These are phyloP conservation scores for Agelastica alni DNA, from an alignment of 2,888 invertebrate species.

Conservation along the genomic window DNA sequence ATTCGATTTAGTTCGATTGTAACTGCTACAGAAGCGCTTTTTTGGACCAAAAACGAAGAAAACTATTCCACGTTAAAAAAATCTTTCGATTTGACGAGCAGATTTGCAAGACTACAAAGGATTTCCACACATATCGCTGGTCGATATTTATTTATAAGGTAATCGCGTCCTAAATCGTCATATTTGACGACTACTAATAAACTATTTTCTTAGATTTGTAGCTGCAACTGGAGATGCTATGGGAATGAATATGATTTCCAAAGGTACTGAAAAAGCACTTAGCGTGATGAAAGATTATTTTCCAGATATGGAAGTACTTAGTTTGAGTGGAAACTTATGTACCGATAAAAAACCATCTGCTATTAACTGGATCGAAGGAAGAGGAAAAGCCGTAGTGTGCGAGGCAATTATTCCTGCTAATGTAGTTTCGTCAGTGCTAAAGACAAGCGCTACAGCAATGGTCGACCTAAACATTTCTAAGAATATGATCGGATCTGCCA, in stretches of 20 bases:
- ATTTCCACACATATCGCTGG: slow-evolving; percentile 84
- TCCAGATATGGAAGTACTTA: slow-evolving; percentile 86
- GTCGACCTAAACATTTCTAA: slow-evolving; percentile 90
- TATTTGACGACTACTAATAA: not conserved
- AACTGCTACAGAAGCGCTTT: slow-evolving; percentile 73
- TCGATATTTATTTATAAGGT: slow-evolving; percentile 74
- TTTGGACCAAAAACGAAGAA: slow-evolving; percentile 77
- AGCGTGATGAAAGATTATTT: slow-evolving; percentile 72
- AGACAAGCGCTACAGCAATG: slow-evolving; percentile 81
- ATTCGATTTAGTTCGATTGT: slow-evolving; percentile 80
- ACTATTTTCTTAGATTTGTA: slow-evolving; percentile 35
- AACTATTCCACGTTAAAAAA: slow-evolving; percentile 80
- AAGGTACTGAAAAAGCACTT: slow-evolving; percentile 89
- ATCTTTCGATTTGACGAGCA: slow-evolving; percentile 87
- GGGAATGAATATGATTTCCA: slow-evolving; percentile 99
- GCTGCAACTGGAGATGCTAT: slow-evolving; percentile 91
- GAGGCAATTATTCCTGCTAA: slow-evolving; percentile 81
- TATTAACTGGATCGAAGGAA: slow-evolving; percentile 88
- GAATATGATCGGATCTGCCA: slow-evolving; percentile 90
- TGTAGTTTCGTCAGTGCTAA: slow-evolving; percentile 75
- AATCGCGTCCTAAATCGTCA: not conserved
- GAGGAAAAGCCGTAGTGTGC: slow-evolving; percentile 94
- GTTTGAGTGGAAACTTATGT: slow-evolving; percentile 94
- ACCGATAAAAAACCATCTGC: slow-evolving; percentile 97
- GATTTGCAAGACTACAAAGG: slow-evolving; percentile 82